Evolutionary conservation across 2,888 invertebrate genomes (phyloP).

Genomic region (Syrphus vitripennis): DNA sequence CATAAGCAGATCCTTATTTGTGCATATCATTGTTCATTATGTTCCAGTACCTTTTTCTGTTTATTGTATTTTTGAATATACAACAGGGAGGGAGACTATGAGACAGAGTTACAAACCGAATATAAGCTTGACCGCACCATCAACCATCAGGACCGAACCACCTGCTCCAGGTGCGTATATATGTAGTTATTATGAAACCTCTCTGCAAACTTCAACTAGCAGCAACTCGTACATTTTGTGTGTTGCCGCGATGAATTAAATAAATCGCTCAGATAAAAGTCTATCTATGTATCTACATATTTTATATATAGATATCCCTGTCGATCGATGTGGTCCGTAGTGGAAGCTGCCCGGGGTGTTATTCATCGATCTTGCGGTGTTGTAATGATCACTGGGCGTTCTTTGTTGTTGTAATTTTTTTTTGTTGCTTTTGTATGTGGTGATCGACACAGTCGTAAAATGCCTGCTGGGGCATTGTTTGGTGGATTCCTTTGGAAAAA

Average conservation of each 20-base stretch:
- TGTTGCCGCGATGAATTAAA: constrained; percentile 36
- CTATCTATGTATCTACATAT: constrained; percentile 1
- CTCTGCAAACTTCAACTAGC: background rate
- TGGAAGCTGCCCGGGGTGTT: constrained; percentile 54
- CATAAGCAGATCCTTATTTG: constrained; percentile 70
- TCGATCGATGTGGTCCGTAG: constrained; percentile 9
- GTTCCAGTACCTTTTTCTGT: background rate
- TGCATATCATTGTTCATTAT: constrained; percentile 62
- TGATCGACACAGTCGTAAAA: constrained; percentile 16
- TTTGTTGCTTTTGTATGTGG: background rate
- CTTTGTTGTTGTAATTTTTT: background rate
- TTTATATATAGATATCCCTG: background rate
- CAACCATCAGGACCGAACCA: constrained; percentile 26
- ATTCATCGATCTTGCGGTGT: constrained; percentile 64
- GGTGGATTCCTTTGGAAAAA: constrained; percentile 1
- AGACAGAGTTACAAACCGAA: constrained; percentile 19
- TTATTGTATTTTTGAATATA: constrained; percentile 8
- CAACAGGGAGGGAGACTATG: background rate
- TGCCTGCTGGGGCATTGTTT: constrained; percentile 48
- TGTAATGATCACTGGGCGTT: constrained; percentile 45
- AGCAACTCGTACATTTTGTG: background rate
- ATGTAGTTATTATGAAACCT: constrained; percentile 41
- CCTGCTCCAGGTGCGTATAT: constrained; percentile 68
- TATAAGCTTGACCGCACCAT: constrained; percentile 30
- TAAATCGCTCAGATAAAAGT: constrained; percentile 37